A percentile compares a stretch with the other conserved stretches of the same genome.
Evolutionary conservation across 1,140 invertebrate species (phyloP).

Genomic region (Drosophila lini): DNA sequence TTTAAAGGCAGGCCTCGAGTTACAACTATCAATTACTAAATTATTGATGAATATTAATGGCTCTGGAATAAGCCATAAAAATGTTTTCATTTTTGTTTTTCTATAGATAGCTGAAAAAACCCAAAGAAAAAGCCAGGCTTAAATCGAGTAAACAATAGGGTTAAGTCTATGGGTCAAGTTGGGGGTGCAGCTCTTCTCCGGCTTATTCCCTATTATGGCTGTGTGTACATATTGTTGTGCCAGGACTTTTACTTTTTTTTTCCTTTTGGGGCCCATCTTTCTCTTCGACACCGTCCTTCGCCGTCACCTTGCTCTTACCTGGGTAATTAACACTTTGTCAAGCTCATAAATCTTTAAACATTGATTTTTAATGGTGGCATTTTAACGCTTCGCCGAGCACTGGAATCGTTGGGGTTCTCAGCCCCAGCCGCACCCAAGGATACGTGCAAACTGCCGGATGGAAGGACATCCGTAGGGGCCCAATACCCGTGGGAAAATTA

Average conservation of each 20-base stretch:
- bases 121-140: neutral
- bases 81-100: constrained; percentile 3
- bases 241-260: constrained; percentile 26
- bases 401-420: constrained; percentile 18
- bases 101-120: neutral
- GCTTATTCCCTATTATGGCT: constrained; percentile 25
- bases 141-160: constrained; percentile 15
- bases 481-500: constrained; percentile 46
- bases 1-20: neutral
- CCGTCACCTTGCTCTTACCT: constrained; percentile 31
- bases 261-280: neutral
- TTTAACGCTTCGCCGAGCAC: constrained; percentile 67
- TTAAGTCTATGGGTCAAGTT: constrained; percentile 24
- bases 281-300: neutral
- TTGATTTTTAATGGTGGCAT: constrained; percentile 80
- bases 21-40: constrained; percentile 38
- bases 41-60: constrained; percentile 49
- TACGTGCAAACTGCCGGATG: constrained; percentile 54
- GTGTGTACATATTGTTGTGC: constrained; percentile 13
- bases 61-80: neutral
- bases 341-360: constrained; percentile 79
- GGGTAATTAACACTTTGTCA: constrained; percentile 80
- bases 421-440: constrained; percentile 20
- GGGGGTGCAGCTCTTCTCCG: neutral
- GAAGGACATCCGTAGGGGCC: constrained; percentile 20